phyloP scores from a whole-genome alignment of 2,888 invertebrate genomes.

The Colletes collaris region DNA sequence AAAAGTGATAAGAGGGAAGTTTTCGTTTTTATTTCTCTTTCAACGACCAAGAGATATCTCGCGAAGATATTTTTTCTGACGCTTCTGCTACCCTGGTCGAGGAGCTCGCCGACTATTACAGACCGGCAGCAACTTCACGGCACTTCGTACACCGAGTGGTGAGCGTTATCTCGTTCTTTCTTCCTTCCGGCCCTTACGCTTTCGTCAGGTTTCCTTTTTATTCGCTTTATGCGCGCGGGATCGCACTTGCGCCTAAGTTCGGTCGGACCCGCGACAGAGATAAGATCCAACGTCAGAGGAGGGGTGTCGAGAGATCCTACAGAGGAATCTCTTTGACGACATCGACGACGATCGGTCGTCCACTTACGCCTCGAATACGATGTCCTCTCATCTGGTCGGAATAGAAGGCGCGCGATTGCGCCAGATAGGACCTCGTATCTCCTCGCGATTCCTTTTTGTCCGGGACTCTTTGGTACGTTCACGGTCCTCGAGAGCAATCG shows the following conservation, averaged over 20 bases:
- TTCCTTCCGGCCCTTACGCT: neutral
- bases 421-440: slow-evolving; percentile 8
- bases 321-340: slow-evolving; percentile 65
- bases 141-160: slow-evolving; percentile 61
- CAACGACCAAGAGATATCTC: slow-evolving; percentile 49
- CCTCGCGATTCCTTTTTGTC: slow-evolving; percentile 14
- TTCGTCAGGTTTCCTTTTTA: slow-evolving; percentile 2
- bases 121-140: slow-evolving; percentile 59
- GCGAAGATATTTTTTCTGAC: slow-evolving; percentile 18
- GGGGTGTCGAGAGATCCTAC: slow-evolving; percentile 36
- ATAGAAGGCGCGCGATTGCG: slow-evolving; percentile 16
- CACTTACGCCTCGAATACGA: slow-evolving; percentile 22
- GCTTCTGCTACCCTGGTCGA: slow-evolving; percentile 15
- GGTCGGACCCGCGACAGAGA: slow-evolving; percentile 32
- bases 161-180: slow-evolving; percentile 39
- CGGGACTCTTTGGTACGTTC: neutral
- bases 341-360: slow-evolving; percentile 54
- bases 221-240: slow-evolving; percentile 10
- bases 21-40: neutral
- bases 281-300: slow-evolving; percentile 29
- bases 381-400: slow-evolving; percentile 5
- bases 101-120: slow-evolving; percentile 63
- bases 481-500: neutral
- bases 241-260: slow-evolving; percentile 28
- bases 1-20: slow-evolving; percentile 38